Conservation (phyloP, 2,888 invertebrate species). For the Caenorhabditis sulstoni region DNA sequence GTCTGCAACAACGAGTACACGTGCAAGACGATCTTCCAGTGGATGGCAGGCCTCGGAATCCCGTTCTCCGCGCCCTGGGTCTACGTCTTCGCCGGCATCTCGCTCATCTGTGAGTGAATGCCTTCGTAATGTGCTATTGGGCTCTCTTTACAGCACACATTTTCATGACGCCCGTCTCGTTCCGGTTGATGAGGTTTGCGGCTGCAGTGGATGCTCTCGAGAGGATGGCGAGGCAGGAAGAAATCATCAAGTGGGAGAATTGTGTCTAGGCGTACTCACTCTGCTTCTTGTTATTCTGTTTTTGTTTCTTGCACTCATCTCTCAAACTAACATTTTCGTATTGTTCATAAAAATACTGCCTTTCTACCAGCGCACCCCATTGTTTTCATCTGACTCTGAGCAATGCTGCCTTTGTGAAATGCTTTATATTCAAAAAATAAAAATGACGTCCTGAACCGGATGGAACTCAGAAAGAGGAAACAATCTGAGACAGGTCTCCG, state of each 20-base stretch:
- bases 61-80: not conserved
- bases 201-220: constrained; percentile 12
- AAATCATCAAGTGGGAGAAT: not conserved
- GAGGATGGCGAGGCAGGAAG: not conserved
- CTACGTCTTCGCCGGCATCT: not conserved
- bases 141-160: constrained; percentile 20
- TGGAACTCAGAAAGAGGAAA: constrained; percentile 3
- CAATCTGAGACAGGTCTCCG: not conserved
- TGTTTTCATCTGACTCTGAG: too few species aligned
- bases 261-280: too few species aligned
- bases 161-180: constrained; percentile 24
- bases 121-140: not conserved
- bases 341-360: too few species aligned
- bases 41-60: not conserved
- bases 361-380: too few species aligned
- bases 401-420: too few species aligned
- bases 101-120: constrained; percentile 3
- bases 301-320: constrained; percentile 4
- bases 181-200: constrained; percentile 20
- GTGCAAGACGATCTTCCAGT: constrained; percentile 16
- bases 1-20: constrained; percentile 12
- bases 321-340: not conserved
- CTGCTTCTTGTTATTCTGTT: not conserved
- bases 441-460: not conserved
- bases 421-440: constrained; percentile 6